Base-by-base conservation (phyloP, 2,113 vertebrate species). In the Neolamprologus longior region DNA sequence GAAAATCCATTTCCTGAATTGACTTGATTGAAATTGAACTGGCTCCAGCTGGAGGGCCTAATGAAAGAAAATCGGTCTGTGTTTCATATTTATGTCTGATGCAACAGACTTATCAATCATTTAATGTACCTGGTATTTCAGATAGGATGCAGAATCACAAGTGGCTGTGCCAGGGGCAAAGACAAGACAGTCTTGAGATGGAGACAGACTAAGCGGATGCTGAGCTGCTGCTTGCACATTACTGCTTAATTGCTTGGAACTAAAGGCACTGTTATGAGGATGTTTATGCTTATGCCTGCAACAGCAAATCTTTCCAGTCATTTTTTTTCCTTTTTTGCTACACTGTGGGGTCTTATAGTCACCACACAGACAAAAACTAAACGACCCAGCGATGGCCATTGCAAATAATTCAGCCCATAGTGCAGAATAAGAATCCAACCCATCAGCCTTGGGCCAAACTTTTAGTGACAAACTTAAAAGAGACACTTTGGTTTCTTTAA, bases 231-330 rank as follows among this genome's bases (percentile, higher is more conserved):
- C 90, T 37, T 81, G 90, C 91, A 93, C 93, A 94, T 94, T 90
- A 93, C 90, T 91, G 94, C 92, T 90, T 95, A 95, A 95, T 93
- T 94, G 94, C 93, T 92, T 85, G 93, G 94, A 95, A 94, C 94
- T 94, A 95, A 95, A 95, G 86, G 93, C 86, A 57, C 90, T 88
- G 93, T 94, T 95, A 90, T 92, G 91, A 94, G 89, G 91, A 95
- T 93, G 91, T 94, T 93, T 87, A 93, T 95, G 92, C 91, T 93
- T 88, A 85, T 91, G 91, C 90, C 92, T 92, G 90, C 92, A 89
- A 90, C 90, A 83, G 90, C 81, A 91, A 90, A 91, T 91, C 87
- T 89, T 91, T 89, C 68, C 88, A 83, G 89, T 88, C 90, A 61
- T 91, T 93, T 81, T 26, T 26, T 26, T 1, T 1, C 28, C 3